Evolutionary conservation across 2,888 invertebrate genomes (phyloP).

Genomic region (Dasysyrphus albostriatus): DNA sequence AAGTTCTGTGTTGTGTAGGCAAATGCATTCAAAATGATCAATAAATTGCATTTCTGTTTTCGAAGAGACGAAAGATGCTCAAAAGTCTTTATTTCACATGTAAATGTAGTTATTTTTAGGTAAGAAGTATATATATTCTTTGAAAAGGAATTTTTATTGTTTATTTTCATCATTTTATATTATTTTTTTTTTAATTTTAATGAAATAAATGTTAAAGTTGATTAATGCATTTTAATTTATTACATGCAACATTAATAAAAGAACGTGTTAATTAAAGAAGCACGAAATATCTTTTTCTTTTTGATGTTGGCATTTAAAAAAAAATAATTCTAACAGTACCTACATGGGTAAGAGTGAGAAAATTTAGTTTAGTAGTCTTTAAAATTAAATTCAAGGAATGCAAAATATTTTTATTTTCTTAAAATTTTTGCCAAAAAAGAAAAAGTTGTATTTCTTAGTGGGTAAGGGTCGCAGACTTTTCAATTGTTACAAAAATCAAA

Average conservation of each 20-base stretch:
- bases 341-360: too few relatives aligned
- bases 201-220: constrained; percentile 74
- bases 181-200: constrained; percentile 60
- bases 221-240: constrained; percentile 77
- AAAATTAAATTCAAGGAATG: neutral
- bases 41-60: constrained; percentile 50
- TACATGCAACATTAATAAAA: constrained; percentile 78
- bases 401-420: neutral
- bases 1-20: neutral
- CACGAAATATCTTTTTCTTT: constrained; percentile 68
- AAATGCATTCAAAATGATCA: constrained; percentile 37
- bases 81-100: neutral
- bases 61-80: constrained; percentile 17
- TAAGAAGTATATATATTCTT: neutral
- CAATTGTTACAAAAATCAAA: too few relatives aligned
- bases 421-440: too few relatives aligned
- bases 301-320: constrained; percentile 16
- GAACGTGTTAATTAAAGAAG: constrained; percentile 78
- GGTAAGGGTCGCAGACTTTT: too few relatives aligned
- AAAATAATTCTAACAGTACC: neutral
- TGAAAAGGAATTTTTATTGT: constrained; percentile 27
- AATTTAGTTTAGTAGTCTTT: too few relatives aligned
- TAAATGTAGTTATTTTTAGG: constrained; percentile 14
- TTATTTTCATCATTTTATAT: constrained; percentile 12
- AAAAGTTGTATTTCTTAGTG: too few relatives aligned